These are phyloP conservation scores for Palythoa grandis DNA, from an alignment of 92 coral and sea anemone species.

Conservation along the genomic window DNA sequence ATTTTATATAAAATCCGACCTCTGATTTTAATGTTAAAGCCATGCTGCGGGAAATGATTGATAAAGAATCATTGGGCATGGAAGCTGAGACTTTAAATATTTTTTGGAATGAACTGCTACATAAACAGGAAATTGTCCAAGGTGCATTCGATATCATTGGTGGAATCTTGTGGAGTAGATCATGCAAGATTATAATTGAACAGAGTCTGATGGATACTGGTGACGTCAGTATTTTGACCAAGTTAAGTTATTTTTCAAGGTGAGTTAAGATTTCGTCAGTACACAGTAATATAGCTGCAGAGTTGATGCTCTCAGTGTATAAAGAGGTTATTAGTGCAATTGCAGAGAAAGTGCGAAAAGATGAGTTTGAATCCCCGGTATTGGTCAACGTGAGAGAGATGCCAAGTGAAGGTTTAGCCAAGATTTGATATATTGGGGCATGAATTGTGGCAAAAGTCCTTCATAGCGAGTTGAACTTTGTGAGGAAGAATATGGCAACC, in stretches of 20 bases:
- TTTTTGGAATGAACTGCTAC: neutral
- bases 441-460: constrained; percentile 40
- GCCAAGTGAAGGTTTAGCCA: constrained; percentile 32
- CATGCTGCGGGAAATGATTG: constrained; percentile 21
- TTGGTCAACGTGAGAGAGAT: constrained; percentile 23
- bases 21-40: constrained; percentile 28
- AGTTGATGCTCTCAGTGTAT: neutral
- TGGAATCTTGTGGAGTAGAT: neutral
- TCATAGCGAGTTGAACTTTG: constrained; percentile 11
- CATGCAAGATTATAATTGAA: neutral
- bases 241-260: constrained; percentile 7
- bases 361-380: constrained; percentile 21
- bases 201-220: neutral
- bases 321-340: constrained; percentile 28
- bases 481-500: constrained; percentile 28
- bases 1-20: constrained; percentile 47
- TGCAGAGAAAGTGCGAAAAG: constrained; percentile 12
- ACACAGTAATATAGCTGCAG: constrained; percentile 26
- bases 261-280: constrained; percentile 19
- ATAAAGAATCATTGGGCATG: constrained; percentile 11
- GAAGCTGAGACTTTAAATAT: neutral
- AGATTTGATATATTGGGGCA: constrained; percentile 45
- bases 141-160: neutral
- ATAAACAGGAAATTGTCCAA: neutral
- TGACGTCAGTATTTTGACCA: too few species aligned